Evolutionary conservation across 2,797 vertebrate genomes (phyloP).

Genomic region (Hirundo rustica): DNA sequence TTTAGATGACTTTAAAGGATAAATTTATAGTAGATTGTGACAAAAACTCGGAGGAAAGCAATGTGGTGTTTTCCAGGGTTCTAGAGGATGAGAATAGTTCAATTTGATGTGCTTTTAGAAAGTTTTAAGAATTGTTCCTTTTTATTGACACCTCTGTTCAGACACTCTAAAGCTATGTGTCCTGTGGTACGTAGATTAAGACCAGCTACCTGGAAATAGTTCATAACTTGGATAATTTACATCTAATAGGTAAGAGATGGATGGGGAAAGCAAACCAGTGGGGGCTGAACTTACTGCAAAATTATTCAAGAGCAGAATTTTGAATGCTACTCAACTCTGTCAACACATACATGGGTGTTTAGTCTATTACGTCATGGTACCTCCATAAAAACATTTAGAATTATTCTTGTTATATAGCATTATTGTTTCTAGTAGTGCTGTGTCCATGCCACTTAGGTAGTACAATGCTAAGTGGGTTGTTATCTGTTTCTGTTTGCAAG

Average conservation of each 20-base stretch:
- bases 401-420: background rate
- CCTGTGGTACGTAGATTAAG: background rate
- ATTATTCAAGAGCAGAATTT: background rate
- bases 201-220: background rate
- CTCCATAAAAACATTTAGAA: background rate
- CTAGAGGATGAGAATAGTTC: background rate
- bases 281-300: background rate
- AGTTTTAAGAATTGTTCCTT: background rate
- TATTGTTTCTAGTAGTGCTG: background rate
- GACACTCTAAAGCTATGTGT: background rate
- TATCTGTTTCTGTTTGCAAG: background rate
- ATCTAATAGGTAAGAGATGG: background rate
- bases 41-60: background rate
- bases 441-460: background rate
- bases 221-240: background rate
- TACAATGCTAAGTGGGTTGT: background rate
- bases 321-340: background rate
- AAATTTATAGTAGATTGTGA: background rate
- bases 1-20: background rate
- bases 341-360: fast-evolving
- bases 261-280: background rate
- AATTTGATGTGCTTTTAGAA: background rate
- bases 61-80: background rate
- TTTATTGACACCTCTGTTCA: background rate
- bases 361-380: background rate